Base-by-base conservation (phyloP, 2,113 vertebrate genomes). In the Gnathonemus echidnorhynchus region DNA sequence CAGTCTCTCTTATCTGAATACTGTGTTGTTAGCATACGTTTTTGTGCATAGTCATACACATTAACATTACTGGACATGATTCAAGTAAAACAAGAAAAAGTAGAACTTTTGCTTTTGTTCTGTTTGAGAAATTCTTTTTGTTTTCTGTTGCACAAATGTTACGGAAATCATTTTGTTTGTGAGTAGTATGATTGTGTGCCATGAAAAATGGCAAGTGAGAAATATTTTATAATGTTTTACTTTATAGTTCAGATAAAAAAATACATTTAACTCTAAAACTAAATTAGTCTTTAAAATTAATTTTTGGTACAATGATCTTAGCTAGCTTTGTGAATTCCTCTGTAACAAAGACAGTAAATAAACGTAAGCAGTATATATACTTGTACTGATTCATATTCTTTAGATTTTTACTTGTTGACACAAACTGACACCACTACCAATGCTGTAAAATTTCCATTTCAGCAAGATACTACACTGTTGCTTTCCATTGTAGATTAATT, bases 181-280 rank as follows among this genome's bases (percentile, higher is more conserved):
- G 5, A 53, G 24, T 49, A 46, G 42, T 49, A 27, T 86, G 84
- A 13, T 86, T 50, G 19, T 39, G 13, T 87, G n/a, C 50, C n/a
- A 35, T 56, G 11, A 56, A 56, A 39, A 87, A 87, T 31, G 31
- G 50, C 31, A 19, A 19, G 17, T 24, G 83, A 53, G 50, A 35
- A 53, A 21, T 53, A 56, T 27, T 27, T 27, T 24, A 31, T 86
- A 49, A n/a, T 50, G 21, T 35, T 50, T 53, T 53, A 53, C 24
- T 45, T 87, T 21, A 2, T 87, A 35, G 49, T 87, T 13, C 6
- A 53, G 7, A 39, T 35, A 7, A 53, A 50, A 86, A 87, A 87
- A 56, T 53, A 10, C 50, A 53, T 87, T 87, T 53, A 87, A 87
- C 50, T 53, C 42, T 49, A 86, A 86, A 86, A 86, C 2, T 87